Percentiles rank a stretch among this genome's conserved stretches.
phyloP scores from a whole-genome alignment of 1,140 invertebrate species.

The Drosophila miranda region DNA sequence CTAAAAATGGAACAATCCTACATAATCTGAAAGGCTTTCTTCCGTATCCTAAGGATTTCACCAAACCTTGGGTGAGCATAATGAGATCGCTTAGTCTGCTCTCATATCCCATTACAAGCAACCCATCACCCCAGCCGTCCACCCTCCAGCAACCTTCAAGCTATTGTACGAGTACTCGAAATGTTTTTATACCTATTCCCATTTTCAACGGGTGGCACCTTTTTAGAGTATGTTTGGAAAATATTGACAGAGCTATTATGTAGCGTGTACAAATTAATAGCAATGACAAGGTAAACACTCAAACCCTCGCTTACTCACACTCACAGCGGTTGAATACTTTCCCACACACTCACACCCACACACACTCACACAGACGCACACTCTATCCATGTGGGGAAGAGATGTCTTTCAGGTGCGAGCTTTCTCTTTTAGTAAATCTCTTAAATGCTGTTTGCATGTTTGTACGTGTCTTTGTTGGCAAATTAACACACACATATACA shows the following conservation, averaged over 20 bases:
- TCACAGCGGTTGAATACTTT: not conserved
- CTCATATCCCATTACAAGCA: too few relatives aligned
- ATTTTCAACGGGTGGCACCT: conserved; percentile 40
- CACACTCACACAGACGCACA: conserved; percentile 5
- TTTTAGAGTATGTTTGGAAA: conserved; percentile 68
- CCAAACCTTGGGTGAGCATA: too few relatives aligned
- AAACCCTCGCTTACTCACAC: conserved; percentile 9
- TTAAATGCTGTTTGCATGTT: conserved; percentile 75
- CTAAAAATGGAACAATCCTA: too few relatives aligned
- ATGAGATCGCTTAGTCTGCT: too few relatives aligned
- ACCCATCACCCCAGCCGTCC: too few relatives aligned
- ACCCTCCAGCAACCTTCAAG: not conserved
- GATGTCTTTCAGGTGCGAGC: conserved; percentile 61
- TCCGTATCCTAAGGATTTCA: too few relatives aligned
- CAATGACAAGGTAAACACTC: conserved; percentile 67
- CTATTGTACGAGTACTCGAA: not conserved
- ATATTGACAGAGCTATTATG: conserved; percentile 77
- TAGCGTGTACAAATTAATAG: conserved; percentile 74
- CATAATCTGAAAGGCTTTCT: too few relatives aligned
- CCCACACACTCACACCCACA: not conserved
- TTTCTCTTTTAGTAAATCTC: conserved; percentile 62
- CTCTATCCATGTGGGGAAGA: conserved; percentile 8
- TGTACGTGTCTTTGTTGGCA: conserved; percentile 76
- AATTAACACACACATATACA: conserved; percentile 70
- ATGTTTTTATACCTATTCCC: conserved; percentile 24